These are phyloP conservation scores for Discoglossus pictus DNA, from an alignment of 2,797 vertebrate genomes.

Conservation along the genomic window DNA sequence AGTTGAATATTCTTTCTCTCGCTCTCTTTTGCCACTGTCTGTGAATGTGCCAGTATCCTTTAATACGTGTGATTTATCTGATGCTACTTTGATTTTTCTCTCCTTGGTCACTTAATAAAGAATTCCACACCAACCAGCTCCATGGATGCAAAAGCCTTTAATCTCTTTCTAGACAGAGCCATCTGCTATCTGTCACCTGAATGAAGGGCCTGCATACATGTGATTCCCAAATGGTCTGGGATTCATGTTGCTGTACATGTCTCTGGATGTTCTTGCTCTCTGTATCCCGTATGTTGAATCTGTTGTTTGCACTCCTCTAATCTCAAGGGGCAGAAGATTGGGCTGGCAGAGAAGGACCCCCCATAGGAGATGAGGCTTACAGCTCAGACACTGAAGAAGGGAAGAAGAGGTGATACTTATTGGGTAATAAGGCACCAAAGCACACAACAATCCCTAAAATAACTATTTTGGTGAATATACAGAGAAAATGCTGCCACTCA, in stretches of 20 bases:
- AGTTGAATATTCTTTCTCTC: no score
- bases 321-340: not conserved
- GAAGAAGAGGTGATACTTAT: not conserved
- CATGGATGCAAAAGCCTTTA: constrained; percentile 47
- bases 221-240: not conserved
- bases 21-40: no score
- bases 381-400: constrained; percentile 18
- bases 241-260: not conserved
- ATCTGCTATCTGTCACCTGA: constrained; percentile 41
- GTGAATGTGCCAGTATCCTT: no score
- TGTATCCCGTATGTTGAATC: not conserved
- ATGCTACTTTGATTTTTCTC: no score
- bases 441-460: no score
- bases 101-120: constrained; percentile 18
- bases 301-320: not conserved
- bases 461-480: no score
- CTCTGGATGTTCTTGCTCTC: not conserved
- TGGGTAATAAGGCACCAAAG: no score
- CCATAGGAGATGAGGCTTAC: not conserved
- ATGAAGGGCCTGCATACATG: constrained; percentile 15
- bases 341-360: not conserved
- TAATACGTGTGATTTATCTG: no score
- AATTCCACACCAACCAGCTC: constrained; percentile 30
- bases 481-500: no score
- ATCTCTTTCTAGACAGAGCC: constrained; percentile 42